Percentiles rank a stretch among this genome's conserved stretches.
Conservation (phyloP, 2,797 vertebrate species). For the Thamnophis elegans region DNA sequence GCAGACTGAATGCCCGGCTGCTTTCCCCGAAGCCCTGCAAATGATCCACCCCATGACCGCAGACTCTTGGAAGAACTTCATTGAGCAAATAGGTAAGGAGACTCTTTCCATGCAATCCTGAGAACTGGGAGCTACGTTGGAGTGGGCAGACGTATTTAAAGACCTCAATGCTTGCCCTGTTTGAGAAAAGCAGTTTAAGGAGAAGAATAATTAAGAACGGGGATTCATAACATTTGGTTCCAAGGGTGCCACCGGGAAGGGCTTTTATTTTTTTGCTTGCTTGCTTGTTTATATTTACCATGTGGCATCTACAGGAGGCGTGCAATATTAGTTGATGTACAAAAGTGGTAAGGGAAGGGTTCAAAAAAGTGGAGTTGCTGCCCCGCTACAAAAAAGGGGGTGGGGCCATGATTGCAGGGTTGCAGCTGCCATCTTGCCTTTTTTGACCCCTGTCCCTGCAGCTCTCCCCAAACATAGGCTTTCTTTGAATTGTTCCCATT, state of each 20-base stretch:
- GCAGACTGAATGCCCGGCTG: slow-evolving; percentile 59
- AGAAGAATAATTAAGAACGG: background rate
- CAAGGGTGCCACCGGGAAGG: background rate
- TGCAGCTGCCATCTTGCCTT: background rate
- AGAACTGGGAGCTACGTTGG: background rate
- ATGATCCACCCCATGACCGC: slow-evolving; percentile 74
- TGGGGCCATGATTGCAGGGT: background rate
- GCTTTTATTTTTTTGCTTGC: background rate
- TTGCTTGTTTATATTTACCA: background rate
- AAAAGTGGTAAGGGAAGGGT: background rate
- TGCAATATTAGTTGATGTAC: background rate
- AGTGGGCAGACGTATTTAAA: background rate
- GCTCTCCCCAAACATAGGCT: background rate
- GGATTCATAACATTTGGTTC: background rate
- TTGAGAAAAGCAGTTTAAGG: background rate
- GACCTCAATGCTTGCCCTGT: background rate
- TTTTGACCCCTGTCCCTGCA: background rate
- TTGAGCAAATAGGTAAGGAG: slow-evolving; percentile 77
- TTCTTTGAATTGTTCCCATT: background rate
- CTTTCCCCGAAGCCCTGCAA: slow-evolving; percentile 63
- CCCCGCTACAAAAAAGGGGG: background rate
- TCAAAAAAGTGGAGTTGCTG: background rate
- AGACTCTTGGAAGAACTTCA: slow-evolving; percentile 77
- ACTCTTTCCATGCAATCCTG: background rate
- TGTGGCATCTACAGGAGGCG: background rate